A percentile compares a stretch with the other conserved stretches of the same genome.
Evolutionary conservation across 1,140 invertebrate genomes (phyloP).

Genomic region (Ladona fulva): DNA sequence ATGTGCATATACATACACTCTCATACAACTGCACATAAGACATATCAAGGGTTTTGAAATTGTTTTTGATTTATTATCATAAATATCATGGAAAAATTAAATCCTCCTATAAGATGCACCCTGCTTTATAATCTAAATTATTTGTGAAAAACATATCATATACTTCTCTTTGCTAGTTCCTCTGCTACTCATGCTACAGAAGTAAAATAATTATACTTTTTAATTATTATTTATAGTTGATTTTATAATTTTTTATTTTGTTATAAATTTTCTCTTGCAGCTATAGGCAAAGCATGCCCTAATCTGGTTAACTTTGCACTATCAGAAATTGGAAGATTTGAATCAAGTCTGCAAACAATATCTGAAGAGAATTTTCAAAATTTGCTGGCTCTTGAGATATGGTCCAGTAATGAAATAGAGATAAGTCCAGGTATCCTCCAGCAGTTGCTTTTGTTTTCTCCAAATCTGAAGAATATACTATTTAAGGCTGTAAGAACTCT

Average conservation of each 20-base stretch:
- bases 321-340: slow-evolving; percentile 27
- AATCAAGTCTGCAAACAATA: slow-evolving; percentile 20
- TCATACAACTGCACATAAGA: no score
- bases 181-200: no score
- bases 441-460: slow-evolving; percentile 29
- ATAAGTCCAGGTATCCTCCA: slow-evolving; percentile 25
- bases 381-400: slow-evolving; percentile 31
- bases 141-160: no score
- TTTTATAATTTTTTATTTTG: not conserved
- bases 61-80: no score
- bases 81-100: no score
- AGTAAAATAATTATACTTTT: no score
- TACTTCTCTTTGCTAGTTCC: no score
- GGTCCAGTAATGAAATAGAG: slow-evolving; percentile 29
- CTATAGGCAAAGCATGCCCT: slow-evolving; percentile 29
- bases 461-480: slow-evolving; percentile 29
- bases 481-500: slow-evolving; percentile 30
- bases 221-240: no score
- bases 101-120: no score
- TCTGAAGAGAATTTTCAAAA: slow-evolving; percentile 24
- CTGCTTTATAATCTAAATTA: no score
- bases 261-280: slow-evolving; percentile 23
- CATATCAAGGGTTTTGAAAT: no score
- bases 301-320: slow-evolving; percentile 31
- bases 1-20: no score